These are phyloP conservation scores for Eulemur albifrons DNA, from an alignment of 2,797 vertebrate genomes.

Conservation along the genomic window DNA sequence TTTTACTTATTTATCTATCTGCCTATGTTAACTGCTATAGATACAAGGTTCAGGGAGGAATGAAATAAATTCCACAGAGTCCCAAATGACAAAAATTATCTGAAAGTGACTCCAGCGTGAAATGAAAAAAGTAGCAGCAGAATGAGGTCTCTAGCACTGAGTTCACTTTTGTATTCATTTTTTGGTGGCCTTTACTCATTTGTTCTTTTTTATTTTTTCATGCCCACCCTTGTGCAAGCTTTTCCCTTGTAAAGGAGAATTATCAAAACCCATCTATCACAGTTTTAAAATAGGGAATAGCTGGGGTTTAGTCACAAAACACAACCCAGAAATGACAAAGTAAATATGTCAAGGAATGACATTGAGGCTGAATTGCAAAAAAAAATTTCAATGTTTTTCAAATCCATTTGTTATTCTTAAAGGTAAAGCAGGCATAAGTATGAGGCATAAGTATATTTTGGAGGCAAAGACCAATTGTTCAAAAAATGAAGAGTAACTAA, in stretches of 20 bases:
- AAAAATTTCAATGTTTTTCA: background rate
- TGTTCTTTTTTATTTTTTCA: background rate
- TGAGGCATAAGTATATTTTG: background rate
- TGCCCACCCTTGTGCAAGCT: background rate
- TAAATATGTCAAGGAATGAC: background rate
- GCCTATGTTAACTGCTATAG: background rate
- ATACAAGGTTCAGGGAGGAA: background rate
- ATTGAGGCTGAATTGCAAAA: background rate
- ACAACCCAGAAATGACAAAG: slow-evolving; percentile 4
- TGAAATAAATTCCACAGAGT: background rate
- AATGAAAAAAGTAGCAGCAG: background rate
- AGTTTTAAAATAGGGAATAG: background rate
- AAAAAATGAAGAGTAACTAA: background rate
- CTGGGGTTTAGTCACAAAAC: background rate
- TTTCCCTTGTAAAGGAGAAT: slow-evolving; percentile 32
- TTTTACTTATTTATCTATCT: background rate
- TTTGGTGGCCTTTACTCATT: background rate
- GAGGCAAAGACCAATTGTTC: background rate
- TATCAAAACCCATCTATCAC: background rate
- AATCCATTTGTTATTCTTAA: background rate
- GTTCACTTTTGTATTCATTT: background rate
- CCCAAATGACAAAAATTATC: background rate
- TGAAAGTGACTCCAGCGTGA: background rate
- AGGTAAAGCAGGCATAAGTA: background rate
- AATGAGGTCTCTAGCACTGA: background rate